Percentiles rank a stretch among this genome's conserved stretches.
Conservation (phyloP, 2,797 vertebrate species). For the Enteromius viviparus region DNA sequence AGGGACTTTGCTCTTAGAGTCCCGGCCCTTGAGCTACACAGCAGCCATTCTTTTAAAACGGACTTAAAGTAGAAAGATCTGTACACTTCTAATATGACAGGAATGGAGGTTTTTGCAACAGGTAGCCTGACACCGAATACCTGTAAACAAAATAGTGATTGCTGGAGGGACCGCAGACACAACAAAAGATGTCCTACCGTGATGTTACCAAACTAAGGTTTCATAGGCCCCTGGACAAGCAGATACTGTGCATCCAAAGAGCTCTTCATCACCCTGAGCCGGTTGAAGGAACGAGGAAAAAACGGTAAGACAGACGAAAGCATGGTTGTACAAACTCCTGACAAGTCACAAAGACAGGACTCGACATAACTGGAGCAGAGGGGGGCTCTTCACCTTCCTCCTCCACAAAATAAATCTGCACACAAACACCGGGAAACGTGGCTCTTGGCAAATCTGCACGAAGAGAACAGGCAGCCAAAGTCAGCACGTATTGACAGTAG, state of each 20-base stretch:
- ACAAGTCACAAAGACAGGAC: constrained; percentile 60
- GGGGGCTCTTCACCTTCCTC: constrained; percentile 44
- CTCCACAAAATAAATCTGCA: constrained; percentile 44
- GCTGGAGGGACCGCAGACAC: background rate
- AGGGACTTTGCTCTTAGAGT: constrained; percentile 46
- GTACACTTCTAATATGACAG: constrained; percentile 20
- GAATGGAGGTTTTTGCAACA: background rate
- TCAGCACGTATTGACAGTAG: constrained; percentile 46
- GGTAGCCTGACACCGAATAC: constrained; percentile 3
- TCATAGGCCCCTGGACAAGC: constrained; percentile 17
- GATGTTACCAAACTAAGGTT: constrained; percentile 28
- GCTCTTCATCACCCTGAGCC: constrained; percentile 21
- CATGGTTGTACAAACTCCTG: constrained; percentile 53
- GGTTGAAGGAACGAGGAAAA: constrained; percentile 35
- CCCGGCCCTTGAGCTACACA: constrained; percentile 12
- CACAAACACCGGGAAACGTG: constrained; percentile 55
- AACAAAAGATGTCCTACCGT: constrained; percentile 13
- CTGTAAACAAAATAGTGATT: constrained; percentile 12
- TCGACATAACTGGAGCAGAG: constrained; percentile 60
- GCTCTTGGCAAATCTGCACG: constrained; percentile 48
- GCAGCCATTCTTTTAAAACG: constrained; percentile 14
- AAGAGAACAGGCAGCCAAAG: constrained; percentile 56
- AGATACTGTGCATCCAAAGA: constrained; percentile 14
- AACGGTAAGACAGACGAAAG: constrained; percentile 50
- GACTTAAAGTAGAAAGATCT: constrained; percentile 10